A percentile compares a stretch with the other conserved stretches of the same genome.
Conservation (phyloP, 2,888 invertebrate species). For the Bugula neritina region DNA sequence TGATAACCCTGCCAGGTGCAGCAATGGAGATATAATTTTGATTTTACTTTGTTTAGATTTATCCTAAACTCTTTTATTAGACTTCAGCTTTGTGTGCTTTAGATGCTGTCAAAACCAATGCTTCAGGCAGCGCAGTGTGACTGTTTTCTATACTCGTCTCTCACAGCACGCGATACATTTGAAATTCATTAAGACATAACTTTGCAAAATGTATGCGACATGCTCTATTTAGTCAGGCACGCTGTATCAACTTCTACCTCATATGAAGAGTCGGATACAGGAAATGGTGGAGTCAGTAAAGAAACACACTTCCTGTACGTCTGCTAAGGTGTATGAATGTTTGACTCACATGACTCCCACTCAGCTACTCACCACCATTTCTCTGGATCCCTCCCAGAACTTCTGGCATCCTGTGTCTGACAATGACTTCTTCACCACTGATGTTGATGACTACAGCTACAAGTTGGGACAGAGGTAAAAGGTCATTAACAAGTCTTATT, state of each 20-base stretch:
- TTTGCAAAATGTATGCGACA: too few relatives aligned
- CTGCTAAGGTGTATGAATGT: constrained; percentile 5
- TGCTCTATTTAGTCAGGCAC: constrained; percentile 21
- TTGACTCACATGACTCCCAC: background rate
- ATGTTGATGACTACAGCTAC: constrained; percentile 9
- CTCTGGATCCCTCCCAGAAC: background rate
- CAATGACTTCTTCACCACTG: background rate
- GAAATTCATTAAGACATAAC: too few relatives aligned
- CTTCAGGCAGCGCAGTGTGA: too few relatives aligned
- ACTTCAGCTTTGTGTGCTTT: too few relatives aligned
- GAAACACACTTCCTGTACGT: background rate
- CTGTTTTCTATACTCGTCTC: too few relatives aligned
- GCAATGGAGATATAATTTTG: too few relatives aligned
- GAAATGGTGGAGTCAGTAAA: background rate
- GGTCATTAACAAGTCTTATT: too few relatives aligned
- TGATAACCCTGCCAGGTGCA: too few relatives aligned
- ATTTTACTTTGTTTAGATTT: too few relatives aligned
- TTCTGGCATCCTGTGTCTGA: constrained; percentile 14
- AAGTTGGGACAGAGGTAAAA: background rate
- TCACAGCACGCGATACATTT: too few relatives aligned
- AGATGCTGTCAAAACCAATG: too few relatives aligned
- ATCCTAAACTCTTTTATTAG: too few relatives aligned
- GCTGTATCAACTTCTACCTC: background rate
- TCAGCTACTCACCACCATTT: background rate
- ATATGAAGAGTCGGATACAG: background rate